phyloP scores from a whole-genome alignment of 1,140 invertebrate genomes.

The roundworm (Caenorhabditis elegans) region WBcel235 BX284602.5:8931501-8932000 shows the following conservation, averaged over 20 bases:
- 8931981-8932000: background rate
- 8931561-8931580: background rate
- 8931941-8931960: background rate
- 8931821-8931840: background rate
- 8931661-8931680: background rate
- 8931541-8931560: conserved; percentile 14
- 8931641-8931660: background rate
- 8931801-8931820: background rate
- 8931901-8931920: background rate
- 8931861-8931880: background rate
- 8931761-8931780: background rate
- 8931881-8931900: background rate
- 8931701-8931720: too few species aligned
- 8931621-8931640: background rate
- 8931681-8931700: too few species aligned
- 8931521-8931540: background rate
- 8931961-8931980: conserved; percentile 13
- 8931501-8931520: background rate
- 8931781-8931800: background rate
- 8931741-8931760: too few species aligned
- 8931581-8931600: background rate
- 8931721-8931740: too few species aligned
- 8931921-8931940: background rate
- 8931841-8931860: conserved; percentile 13
- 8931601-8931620: background rate